A percentile compares a stretch with the other conserved stretches of the same genome.
Evolutionary conservation across 2,113 vertebrate species (phyloP).

Genomic region (Jaculus jaculus): DNA sequence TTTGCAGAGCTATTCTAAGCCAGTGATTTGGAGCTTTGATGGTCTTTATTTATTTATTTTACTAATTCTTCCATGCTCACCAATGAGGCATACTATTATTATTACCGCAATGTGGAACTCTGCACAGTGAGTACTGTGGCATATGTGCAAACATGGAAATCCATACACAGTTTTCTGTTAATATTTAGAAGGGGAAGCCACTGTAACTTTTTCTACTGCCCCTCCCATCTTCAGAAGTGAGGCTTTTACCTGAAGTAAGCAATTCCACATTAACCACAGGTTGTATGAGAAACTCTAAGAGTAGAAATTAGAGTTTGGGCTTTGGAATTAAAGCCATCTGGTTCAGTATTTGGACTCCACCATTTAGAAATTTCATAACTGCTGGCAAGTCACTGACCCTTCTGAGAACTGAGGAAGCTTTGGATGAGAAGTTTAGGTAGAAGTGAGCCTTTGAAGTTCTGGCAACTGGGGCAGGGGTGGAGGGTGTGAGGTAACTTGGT

Average conservation of each 20-base stretch:
- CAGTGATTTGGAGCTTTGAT: slow-evolving; percentile 57
- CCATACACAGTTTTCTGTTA: background rate
- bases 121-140: background rate
- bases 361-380: background rate
- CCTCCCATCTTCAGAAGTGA: background rate
- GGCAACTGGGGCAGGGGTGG: background rate
- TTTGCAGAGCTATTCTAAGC: slow-evolving; percentile 37
- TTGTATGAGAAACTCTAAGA: background rate
- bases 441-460: background rate
- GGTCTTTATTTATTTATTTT: slow-evolving; percentile 53
- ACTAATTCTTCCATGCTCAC: slow-evolving; percentile 33
- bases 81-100: slow-evolving; percentile 18
- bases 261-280: background rate
- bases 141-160: background rate
- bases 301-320: background rate
- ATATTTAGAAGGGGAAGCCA: background rate
- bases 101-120: background rate
- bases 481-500: background rate
- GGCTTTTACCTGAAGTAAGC: background rate
- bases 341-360: background rate
- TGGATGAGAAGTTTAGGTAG: background rate
- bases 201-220: background rate
- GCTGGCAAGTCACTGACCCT: background rate
- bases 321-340: background rate
- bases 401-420: background rate